Conservation (phyloP, 2,797 vertebrate genomes). For the Periophthalmus magnuspinnatus region DNA sequence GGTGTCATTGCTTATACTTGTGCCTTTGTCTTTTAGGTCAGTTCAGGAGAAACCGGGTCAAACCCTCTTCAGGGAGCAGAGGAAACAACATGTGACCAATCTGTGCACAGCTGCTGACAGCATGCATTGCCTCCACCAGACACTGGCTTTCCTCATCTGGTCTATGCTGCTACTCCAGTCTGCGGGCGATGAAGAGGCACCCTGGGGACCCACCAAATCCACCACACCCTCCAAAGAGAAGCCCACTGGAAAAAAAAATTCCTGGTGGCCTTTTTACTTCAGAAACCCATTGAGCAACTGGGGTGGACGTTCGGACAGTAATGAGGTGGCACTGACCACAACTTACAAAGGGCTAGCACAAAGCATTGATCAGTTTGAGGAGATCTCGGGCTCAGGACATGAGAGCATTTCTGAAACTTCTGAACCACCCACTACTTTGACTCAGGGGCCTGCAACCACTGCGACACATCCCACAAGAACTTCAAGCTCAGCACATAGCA, state of each 20-base stretch:
- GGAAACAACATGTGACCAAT: slow-evolving; percentile 73
- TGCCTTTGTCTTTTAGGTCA: slow-evolving; percentile 68
- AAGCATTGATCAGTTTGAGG: slow-evolving; percentile 24
- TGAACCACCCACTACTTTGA: slow-evolving; percentile 34
- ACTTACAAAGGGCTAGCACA: slow-evolving; percentile 19
- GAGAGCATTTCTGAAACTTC: slow-evolving; percentile 40
- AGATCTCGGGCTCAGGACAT: slow-evolving; percentile 56
- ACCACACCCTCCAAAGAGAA: slow-evolving; percentile 33
- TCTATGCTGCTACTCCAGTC: slow-evolving; percentile 56
- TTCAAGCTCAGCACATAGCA: slow-evolving; percentile 57
- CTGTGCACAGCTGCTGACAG: slow-evolving; percentile 61
- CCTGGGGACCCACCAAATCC: slow-evolving; percentile 30
- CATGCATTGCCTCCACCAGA: slow-evolving; percentile 69
- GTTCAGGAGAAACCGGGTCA: slow-evolving; percentile 28
- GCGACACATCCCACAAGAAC: slow-evolving; percentile 56
- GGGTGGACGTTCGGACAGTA: slow-evolving; percentile 2
- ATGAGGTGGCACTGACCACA: slow-evolving; percentile 19
- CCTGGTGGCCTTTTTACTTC: slow-evolving; percentile 36
- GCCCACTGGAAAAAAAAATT: slow-evolving; percentile 29
- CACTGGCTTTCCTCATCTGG: slow-evolving; percentile 63
- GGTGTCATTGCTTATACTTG: slow-evolving; percentile 56
- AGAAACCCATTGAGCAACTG: not conserved
- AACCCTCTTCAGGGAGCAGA: slow-evolving; percentile 49
- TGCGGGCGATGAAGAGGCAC: slow-evolving; percentile 56
- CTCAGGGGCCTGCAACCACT: slow-evolving; percentile 42